A percentile compares a stretch with the other conserved stretches of the same genome.
Conservation (phyloP, 2,797 vertebrate genomes). For the Acrossocheilus wenchowensis region DNA sequence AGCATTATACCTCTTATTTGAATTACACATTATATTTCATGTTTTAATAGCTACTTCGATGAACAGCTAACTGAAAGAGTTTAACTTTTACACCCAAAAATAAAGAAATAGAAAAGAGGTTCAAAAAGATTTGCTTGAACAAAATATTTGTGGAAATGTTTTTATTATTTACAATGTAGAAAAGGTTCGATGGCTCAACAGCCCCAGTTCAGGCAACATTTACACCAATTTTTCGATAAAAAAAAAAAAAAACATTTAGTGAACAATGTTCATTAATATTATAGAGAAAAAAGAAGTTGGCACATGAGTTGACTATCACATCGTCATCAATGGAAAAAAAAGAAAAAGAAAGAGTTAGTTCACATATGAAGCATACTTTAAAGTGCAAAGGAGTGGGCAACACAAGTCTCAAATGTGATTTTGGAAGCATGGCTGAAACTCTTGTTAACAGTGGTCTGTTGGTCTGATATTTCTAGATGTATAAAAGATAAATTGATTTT, state of each 20-base stretch:
- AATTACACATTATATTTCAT: background rate
- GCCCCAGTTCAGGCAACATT: slow-evolving; percentile 62
- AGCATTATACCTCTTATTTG: background rate
- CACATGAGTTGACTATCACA: slow-evolving; percentile 60
- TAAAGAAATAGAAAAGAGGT: background rate
- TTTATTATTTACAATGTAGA: slow-evolving; percentile 65
- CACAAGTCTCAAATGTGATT: background rate
- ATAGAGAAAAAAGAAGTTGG: slow-evolving; percentile 59
- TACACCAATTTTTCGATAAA: slow-evolving; percentile 39
- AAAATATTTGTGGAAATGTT: slow-evolving; percentile 20
- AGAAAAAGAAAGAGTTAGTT: background rate
- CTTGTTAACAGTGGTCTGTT: background rate
- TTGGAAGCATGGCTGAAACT: slow-evolving; percentile 9
- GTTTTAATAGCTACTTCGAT: background rate
- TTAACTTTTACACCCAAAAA: background rate
- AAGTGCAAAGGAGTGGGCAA: slow-evolving; percentile 23
- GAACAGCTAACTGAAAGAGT: background rate
- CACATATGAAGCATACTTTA: slow-evolving; percentile 6
- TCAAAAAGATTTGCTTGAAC: background rate
- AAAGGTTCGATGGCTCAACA: slow-evolving; percentile 73
- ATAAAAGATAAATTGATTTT: background rate
- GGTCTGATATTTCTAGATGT: background rate
- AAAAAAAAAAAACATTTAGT: slow-evolving; percentile 49
- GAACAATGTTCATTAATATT: slow-evolving; percentile 1
- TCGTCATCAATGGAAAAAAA: background rate